Base-by-base conservation (phyloP, 2,113 vertebrate genomes). In the Trematomus loennbergii region DNA sequence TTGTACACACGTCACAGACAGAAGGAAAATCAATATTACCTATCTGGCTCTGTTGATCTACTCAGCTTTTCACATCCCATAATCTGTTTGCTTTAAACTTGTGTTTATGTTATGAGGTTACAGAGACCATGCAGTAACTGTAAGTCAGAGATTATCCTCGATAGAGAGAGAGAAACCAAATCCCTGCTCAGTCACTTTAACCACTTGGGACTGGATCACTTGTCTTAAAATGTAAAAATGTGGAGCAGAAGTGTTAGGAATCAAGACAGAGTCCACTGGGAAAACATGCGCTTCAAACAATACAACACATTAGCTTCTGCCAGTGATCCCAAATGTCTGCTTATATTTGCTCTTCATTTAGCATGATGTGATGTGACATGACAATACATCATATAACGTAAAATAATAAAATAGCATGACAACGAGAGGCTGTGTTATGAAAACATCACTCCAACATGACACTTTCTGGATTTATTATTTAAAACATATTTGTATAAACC, bases 1-100 rank as follows among this genome's bases (percentile, higher is more conserved):
- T 86, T 85, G 61, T 88, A 73, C 73, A 78, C 82, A 65, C 17
- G 36, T 82, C 65, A 72, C 61, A 64, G 57, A 50, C 62, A 49
- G 67, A 50, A 74, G 70, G 45, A 65, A 82, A 75, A 90, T 90
- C 87, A 62, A 90, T 90, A 82, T 18, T 53, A 72, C 61, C 55
- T 73, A 59, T 72, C 40, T 25, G 68, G 79, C 68, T 75, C 61
- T 77, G 76, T 59, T 75, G 72, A 82, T 85, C 69, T 79, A 62
- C 79, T 69, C 46, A 57, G 48, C 54, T 76, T 76, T 81, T 43
- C 59, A 72, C 68, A 25, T 74, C 72, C 29, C 18, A 43, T 81
- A 75, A 86, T 89, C 46, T 76, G 85, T 90, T 87, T 81, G 74
- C 82, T 86, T 81, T 66, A 80, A 86, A 48, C 69, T 73, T 40